Percentiles rank a stretch among this genome's conserved stretches.
Evolutionary conservation across 2,888 invertebrate genomes (phyloP).

Genomic region (Choreutis nemorana): DNA sequence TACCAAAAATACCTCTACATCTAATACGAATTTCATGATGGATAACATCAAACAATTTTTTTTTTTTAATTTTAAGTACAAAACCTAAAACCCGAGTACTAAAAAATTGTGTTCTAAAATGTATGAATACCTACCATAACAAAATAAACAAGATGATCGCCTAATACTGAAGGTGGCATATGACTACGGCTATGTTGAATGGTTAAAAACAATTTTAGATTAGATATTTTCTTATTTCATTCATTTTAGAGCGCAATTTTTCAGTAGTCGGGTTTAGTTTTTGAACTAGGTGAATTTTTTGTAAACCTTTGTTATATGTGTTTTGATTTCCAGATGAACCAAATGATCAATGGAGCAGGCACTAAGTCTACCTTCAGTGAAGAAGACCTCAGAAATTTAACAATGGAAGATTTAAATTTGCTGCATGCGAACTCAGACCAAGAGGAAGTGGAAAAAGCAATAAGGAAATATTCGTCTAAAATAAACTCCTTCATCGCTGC

Average conservation of each 20-base stretch:
- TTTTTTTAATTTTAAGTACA: no score
- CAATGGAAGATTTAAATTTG: constrained; percentile 81
- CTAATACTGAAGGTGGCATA: no score
- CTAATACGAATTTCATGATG: no score
- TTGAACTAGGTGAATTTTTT: neutral
- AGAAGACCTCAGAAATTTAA: constrained; percentile 71
- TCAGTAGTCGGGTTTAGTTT: neutral
- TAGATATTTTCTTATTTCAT: neutral
- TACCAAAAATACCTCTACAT: no score
- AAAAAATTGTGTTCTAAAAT: no score
- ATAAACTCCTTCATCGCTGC: constrained; percentile 78
- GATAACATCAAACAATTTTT: no score
- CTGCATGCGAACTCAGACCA: constrained; percentile 76
- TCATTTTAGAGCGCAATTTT: neutral
- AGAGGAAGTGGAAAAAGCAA: constrained; percentile 83
- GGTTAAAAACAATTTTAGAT: neutral
- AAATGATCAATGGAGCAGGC: constrained; percentile 71
- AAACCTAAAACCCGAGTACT: no score
- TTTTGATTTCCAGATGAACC: constrained; percentile 65
- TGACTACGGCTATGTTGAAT: neutral
- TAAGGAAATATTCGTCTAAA: constrained; percentile 80
- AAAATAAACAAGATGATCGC: no score
- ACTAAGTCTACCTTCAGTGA: constrained; percentile 76
- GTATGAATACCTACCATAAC: no score
- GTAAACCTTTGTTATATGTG: neutral